Evolutionary conservation across 1,140 invertebrate genomes (phyloP).

Genomic region (Apis laboriosa): DNA sequence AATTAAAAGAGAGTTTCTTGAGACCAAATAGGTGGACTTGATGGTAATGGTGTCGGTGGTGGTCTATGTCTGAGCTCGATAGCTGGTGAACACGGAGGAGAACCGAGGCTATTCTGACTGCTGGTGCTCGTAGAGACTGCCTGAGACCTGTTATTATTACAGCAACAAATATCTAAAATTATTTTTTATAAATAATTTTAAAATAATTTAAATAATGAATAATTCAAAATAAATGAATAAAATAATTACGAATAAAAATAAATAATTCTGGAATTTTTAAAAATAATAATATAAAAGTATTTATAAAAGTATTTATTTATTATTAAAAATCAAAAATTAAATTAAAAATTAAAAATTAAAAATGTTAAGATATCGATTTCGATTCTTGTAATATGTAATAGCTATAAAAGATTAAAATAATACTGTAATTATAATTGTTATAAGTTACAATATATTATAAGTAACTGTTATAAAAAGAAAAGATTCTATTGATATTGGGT

Average conservation of each 20-base stretch:
- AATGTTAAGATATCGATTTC: no score
- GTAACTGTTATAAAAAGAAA: no score
- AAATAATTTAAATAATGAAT: background rate
- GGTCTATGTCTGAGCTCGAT: constrained; percentile 77
- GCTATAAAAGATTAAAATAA: no score
- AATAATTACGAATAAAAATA: background rate
- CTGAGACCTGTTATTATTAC: constrained; percentile 38
- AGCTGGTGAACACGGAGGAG: constrained; percentile 73
- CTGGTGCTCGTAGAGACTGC: constrained; percentile 73
- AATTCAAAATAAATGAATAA: no score
- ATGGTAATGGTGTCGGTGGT: constrained; percentile 65
- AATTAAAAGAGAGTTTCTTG: constrained; percentile 77
- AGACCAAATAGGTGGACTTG: constrained; percentile 73
- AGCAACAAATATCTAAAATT: background rate
- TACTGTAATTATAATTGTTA: no score
- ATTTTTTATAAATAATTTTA: background rate
- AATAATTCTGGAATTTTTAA: background rate
- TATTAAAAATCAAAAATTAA: no score
- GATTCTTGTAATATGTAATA: no score
- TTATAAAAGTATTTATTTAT: background rate
- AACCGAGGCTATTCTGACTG: constrained; percentile 72
- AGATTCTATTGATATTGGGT: no score
- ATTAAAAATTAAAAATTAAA: no score
- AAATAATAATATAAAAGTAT: background rate
- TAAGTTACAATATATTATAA: no score